A percentile compares a stretch with the other conserved stretches of the same genome.
These are phyloP conservation scores for Schizaphis graminum DNA, from an alignment of 2,888 invertebrate species.

Conservation along the genomic window DNA sequence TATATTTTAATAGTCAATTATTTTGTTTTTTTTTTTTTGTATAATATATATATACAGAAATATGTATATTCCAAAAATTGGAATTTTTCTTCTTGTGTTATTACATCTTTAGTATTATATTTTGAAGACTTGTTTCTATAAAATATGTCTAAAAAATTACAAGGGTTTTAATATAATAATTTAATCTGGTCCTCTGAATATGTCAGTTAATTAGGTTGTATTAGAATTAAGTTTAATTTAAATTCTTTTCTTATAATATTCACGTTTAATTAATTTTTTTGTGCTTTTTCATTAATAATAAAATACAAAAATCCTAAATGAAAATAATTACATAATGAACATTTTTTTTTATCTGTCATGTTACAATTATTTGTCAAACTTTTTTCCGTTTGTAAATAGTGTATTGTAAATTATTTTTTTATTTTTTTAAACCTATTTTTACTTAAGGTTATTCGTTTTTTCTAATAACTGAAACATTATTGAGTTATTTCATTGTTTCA, in stretches of 20 bases:
- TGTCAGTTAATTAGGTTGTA: slow-evolving; percentile 59
- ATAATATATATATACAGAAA: not conserved
- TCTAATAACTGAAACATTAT: slow-evolving; percentile 41
- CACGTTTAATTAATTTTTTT: slow-evolving; percentile 28
- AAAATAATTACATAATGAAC: slow-evolving; percentile 9
- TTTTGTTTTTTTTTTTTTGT: slow-evolving; percentile 17
- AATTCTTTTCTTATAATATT: slow-evolving; percentile 28
- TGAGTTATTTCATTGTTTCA: slow-evolving; percentile 33
- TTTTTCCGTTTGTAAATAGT: slow-evolving; percentile 62
- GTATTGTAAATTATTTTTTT: slow-evolving; percentile 60
- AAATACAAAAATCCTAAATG: slow-evolving; percentile 37
- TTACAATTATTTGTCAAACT: slow-evolving; percentile 64
- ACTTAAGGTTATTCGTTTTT: slow-evolving; percentile 39
- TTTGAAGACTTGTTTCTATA: slow-evolving; percentile 20
- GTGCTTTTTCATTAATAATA: slow-evolving; percentile 52
- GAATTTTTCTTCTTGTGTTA: slow-evolving; percentile 15
- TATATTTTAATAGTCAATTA: not conserved
- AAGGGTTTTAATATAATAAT: slow-evolving; percentile 15
- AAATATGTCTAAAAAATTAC: not conserved
- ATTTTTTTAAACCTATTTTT: slow-evolving; percentile 41
- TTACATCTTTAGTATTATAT: slow-evolving; percentile 54
- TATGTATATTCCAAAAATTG: not conserved
- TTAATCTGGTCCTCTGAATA: slow-evolving; percentile 29
- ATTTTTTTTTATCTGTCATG: slow-evolving; percentile 29
- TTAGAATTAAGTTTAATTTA: slow-evolving; percentile 54